Conservation (phyloP, 1,140 invertebrate species). For the Drosophila sulfurigaster region DNA sequence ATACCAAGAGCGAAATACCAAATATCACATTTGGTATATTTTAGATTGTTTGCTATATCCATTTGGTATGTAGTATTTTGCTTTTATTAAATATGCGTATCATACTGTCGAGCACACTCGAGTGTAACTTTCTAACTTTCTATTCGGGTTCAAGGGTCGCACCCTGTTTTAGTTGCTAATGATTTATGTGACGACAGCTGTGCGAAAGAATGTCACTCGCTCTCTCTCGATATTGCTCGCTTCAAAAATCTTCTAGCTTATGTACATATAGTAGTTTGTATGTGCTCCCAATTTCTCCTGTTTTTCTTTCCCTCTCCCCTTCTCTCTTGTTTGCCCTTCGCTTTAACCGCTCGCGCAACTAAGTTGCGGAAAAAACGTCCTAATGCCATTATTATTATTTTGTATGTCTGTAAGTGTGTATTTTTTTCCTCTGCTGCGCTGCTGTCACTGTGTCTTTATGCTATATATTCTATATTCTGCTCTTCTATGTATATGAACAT, state of each 20-base stretch:
- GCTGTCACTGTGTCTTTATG: slow-evolving; percentile 31
- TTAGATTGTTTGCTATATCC: neutral
- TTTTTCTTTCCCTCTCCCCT: neutral
- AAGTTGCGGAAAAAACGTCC: slow-evolving; percentile 37
- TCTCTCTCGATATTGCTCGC: slow-evolving; percentile 31
- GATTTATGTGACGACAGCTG: slow-evolving; percentile 81
- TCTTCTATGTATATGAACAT: slow-evolving; percentile 49
- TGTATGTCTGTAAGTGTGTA: slow-evolving; percentile 41
- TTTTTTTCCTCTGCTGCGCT: slow-evolving; percentile 42
- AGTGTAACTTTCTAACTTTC: too few species aligned
- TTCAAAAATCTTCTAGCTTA: slow-evolving; percentile 53
- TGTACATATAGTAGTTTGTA: slow-evolving; percentile 20
- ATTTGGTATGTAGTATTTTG: neutral
- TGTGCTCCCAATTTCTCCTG: slow-evolving; percentile 1
- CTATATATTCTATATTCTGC: slow-evolving; percentile 26
- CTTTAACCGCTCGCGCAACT: slow-evolving; percentile 10
- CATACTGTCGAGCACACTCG: too few species aligned
- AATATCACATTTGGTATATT: too few species aligned
- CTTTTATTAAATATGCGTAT: too few species aligned
- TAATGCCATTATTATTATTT: slow-evolving; percentile 52
- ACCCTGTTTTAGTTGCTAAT: slow-evolving; percentile 65
- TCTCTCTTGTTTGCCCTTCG: neutral
- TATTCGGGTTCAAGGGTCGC: neutral
- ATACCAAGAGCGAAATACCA: too few species aligned
- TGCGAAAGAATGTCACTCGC: slow-evolving; percentile 62